phyloP scores from a whole-genome alignment of 1,140 invertebrate species.

The Manduca sexta region DNA sequence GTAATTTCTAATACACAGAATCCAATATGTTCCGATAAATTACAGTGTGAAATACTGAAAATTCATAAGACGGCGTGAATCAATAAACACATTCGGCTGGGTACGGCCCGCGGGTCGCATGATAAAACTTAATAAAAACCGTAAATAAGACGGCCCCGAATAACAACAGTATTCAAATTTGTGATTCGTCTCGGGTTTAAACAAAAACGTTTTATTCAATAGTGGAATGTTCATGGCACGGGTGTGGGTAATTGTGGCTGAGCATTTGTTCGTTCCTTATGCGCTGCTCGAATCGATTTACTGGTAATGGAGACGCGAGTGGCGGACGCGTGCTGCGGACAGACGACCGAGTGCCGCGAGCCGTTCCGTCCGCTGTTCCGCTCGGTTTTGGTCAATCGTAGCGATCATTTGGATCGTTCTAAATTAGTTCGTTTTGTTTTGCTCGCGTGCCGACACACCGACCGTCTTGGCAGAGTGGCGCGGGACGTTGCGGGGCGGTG shows the following conservation, averaged over 20 bases:
- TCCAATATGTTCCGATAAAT: constrained; percentile 11
- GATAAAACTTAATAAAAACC: constrained; percentile 52
- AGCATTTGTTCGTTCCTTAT: constrained; percentile 31
- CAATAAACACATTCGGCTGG: constrained; percentile 51
- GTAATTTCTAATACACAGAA: background rate
- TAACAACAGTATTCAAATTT: constrained; percentile 69
- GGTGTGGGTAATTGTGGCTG: constrained; percentile 32
- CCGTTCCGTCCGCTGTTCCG: constrained; percentile 24
- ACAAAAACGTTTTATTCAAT: constrained; percentile 71
- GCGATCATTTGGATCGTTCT: constrained; percentile 23
- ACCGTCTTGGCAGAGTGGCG: too few species aligned
- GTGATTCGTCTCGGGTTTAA: constrained; percentile 66
- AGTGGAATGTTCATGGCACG: constrained; percentile 54
- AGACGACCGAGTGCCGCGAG: background rate
- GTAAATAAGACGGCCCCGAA: constrained; percentile 56
- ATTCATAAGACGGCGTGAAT: constrained; percentile 44
- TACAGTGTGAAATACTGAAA: constrained; percentile 32
- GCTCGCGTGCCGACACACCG: constrained; percentile 31
- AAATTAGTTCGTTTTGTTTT: constrained; percentile 24
- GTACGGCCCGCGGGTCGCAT: constrained; percentile 35
- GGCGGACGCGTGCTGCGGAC: constrained; percentile 3
- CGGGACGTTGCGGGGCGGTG: too few species aligned
- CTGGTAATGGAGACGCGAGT: constrained; percentile 49
- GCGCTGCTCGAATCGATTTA: constrained; percentile 60
- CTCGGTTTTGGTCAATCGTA: constrained; percentile 29